These are phyloP conservation scores for Pteruthius melanotis DNA, from an alignment of 2,113 vertebrate species.

Conservation along the genomic window DNA sequence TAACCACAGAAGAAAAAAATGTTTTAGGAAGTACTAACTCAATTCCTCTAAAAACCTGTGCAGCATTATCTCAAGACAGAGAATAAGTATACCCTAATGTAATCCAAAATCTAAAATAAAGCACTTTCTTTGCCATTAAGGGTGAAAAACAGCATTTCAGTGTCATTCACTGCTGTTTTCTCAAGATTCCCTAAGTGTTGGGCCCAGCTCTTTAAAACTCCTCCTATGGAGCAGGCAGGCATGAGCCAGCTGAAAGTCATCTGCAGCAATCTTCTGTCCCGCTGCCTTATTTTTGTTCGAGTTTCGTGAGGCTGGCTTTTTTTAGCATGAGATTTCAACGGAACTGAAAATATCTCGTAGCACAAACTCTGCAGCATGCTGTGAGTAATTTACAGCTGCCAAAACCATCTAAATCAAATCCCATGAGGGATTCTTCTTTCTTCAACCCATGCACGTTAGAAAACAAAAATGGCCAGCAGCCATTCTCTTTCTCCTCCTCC, in stretches of 20 bases:
- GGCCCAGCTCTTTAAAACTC: background rate
- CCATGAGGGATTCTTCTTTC: constrained; percentile 49
- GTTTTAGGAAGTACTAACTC: background rate
- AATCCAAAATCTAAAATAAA: background rate
- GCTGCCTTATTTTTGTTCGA: background rate
- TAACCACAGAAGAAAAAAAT: constrained; percentile 14
- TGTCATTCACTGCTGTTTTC: background rate
- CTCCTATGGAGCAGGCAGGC: background rate
- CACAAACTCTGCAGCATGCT: constrained; percentile 51
- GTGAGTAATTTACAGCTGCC: constrained; percentile 68
- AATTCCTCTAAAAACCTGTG: background rate
- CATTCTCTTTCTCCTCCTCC: constrained; percentile 23
- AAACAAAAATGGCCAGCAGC: constrained; percentile 61
- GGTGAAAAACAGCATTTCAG: background rate
- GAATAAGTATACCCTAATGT: background rate
- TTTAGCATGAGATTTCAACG: constrained; percentile 45
- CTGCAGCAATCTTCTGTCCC: background rate
- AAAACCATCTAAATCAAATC: constrained; percentile 60
- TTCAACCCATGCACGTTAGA: constrained; percentile 20
- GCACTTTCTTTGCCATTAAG: background rate
- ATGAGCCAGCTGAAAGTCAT: constrained; percentile 37
- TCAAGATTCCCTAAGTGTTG: background rate
- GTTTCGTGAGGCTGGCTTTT: background rate
- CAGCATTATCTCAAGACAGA: background rate
- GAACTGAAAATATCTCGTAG: constrained; percentile 61